Evolutionary conservation across 2,888 invertebrate species (phyloP).

Genomic region (Caenorhabditis sp.): DNA sequence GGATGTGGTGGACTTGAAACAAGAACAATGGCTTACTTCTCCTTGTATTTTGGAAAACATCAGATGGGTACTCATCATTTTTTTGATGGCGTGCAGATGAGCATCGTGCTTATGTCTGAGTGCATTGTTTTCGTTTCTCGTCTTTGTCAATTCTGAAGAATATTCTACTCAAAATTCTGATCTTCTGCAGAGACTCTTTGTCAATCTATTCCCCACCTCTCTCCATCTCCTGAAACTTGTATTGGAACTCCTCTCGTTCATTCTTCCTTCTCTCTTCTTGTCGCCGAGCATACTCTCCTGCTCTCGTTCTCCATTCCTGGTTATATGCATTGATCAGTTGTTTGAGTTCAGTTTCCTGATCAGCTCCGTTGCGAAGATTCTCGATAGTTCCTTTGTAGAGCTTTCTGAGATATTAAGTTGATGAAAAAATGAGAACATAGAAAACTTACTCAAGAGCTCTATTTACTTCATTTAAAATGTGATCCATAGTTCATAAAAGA

Average conservation of each 20-base stretch:
- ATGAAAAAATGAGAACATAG: neutral
- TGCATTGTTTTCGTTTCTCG: neutral
- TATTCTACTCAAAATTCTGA: neutral
- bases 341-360: neutral
- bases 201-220: neutral
- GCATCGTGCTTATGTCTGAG: neutral
- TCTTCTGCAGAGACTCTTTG: neutral
- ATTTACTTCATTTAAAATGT: conserved; percentile 2
- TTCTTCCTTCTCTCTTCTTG: conserved; percentile 4
- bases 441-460: conserved; percentile 6
- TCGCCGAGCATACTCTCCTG: neutral
- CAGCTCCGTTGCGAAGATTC: neutral
- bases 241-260: conserved; percentile 1
- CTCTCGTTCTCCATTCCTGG: neutral
- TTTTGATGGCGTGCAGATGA: neutral
- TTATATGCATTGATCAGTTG: conserved; percentile 1
- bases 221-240: neutral
- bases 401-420: neutral
- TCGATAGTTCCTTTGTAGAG: conserved; percentile 10
- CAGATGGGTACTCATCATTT: neutral
- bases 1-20: neutral
- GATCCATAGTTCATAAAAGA: neutral
- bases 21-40: neutral
- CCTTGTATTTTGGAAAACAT: neutral
- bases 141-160: neutral